Percentiles rank a stretch among this genome's conserved stretches.
These are phyloP conservation scores for Ectemnius continuus DNA, from an alignment of 2,888 invertebrate species.

Conservation along the genomic window DNA sequence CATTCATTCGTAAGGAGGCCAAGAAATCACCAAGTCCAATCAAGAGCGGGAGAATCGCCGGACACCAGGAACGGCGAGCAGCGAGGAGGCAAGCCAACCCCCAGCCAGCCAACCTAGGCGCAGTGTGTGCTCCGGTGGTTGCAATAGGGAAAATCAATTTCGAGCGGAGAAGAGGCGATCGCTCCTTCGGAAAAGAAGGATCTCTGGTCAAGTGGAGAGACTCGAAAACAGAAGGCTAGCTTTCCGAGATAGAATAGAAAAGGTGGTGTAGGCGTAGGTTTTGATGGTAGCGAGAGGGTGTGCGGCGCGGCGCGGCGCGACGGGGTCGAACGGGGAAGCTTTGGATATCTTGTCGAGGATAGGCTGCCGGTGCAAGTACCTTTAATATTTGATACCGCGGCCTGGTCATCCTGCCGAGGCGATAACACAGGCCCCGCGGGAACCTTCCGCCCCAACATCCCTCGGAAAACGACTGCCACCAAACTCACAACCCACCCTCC, in stretches of 20 bases:
- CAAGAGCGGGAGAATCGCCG: too few species aligned
- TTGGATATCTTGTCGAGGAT: constrained; percentile 67
- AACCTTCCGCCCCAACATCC: constrained; percentile 76
- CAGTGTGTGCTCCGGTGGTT: too few species aligned
- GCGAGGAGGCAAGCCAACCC: too few species aligned
- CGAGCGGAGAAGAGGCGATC: background rate
- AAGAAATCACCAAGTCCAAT: too few species aligned
- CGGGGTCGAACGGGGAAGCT: constrained; percentile 54
- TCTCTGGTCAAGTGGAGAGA: too few species aligned
- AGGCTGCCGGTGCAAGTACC: constrained; percentile 75
- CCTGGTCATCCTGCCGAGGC: constrained; percentile 78
- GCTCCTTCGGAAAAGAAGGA: background rate
- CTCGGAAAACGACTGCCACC: constrained; percentile 73
- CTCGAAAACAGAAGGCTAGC: too few species aligned
- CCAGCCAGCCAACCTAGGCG: too few species aligned
- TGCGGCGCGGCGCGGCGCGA: constrained; percentile 45
- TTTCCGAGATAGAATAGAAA: constrained; percentile 44
- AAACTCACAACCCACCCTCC: constrained; percentile 47
- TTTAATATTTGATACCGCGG: constrained; percentile 78
- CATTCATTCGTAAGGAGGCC: too few species aligned
- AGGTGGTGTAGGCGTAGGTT: constrained; percentile 61
- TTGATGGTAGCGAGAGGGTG: constrained; percentile 56
- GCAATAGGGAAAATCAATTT: too few species aligned
- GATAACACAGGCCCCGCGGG: constrained; percentile 78
- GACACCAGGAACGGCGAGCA: too few species aligned